These are phyloP conservation scores for Dioctria linearis DNA, from an alignment of 2,888 invertebrate genomes.

Conservation along the genomic window DNA sequence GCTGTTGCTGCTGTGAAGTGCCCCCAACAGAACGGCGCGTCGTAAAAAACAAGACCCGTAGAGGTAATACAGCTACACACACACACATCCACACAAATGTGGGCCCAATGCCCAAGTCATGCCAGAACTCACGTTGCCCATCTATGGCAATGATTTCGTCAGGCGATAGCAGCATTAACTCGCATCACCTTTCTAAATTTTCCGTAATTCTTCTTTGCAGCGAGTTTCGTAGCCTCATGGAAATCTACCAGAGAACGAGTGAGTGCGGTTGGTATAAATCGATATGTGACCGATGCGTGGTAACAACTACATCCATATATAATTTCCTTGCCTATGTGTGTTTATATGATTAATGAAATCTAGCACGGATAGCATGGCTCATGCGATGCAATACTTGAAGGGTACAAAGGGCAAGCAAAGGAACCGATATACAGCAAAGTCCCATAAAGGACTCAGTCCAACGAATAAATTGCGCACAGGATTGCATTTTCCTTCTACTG, in stretches of 20 bases:
- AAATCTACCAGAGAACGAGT: not conserved
- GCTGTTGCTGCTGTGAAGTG: too few species aligned
- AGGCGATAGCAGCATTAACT: not conserved
- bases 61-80: not conserved
- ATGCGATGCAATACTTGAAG: too few species aligned
- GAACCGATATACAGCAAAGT: not conserved
- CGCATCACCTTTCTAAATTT: slow-evolving; percentile 6
- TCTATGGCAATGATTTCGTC: slow-evolving; percentile 3
- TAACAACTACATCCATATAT: not conserved
- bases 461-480: slow-evolving; percentile 9
- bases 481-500: not conserved
- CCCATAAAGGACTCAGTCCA: not conserved
- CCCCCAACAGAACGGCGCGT: too few species aligned
- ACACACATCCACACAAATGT: not conserved
- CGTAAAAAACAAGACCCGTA: too few species aligned
- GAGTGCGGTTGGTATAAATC: slow-evolving; percentile 3
- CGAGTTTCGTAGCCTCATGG: not conserved
- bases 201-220: slow-evolving; percentile 6
- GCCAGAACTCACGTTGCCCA: not conserved
- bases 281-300: not conserved
- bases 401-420: not conserved
- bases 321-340: not conserved
- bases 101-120: not conserved
- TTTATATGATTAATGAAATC: not conserved
- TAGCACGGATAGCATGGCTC: not conserved